These are phyloP conservation scores for Caenorhabditis zanzibari DNA, from an alignment of 2,888 invertebrate genomes.

Conservation along the genomic window DNA sequence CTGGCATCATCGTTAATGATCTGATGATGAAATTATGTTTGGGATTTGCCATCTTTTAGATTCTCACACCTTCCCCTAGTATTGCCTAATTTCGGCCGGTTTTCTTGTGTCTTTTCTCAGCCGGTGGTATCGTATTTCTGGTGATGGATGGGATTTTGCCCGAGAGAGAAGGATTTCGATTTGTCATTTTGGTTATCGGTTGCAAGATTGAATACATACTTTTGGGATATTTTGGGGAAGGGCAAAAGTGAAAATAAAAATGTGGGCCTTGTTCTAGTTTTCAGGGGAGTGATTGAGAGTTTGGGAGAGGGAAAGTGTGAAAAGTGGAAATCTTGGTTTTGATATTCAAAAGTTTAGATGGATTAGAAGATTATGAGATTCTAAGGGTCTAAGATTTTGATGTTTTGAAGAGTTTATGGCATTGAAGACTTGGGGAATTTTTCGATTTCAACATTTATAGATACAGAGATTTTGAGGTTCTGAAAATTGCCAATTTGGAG, in stretches of 20 bases:
- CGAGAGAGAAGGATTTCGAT: conserved; percentile 36
- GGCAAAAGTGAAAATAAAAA: background rate
- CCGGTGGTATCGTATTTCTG: conserved; percentile 51
- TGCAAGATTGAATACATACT: background rate
- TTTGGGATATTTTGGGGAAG: background rate
- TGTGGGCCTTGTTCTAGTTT: conserved; percentile 1
- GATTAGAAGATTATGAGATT: background rate
- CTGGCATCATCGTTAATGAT: conserved; percentile 1
- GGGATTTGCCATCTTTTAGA: conserved; percentile 6
- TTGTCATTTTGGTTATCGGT: conserved; percentile 22
- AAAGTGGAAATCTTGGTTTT: no score
- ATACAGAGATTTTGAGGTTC: no score
- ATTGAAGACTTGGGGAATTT: no score
- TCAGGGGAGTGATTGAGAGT: background rate
- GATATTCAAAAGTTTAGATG: background rate
- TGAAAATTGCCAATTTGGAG: no score
- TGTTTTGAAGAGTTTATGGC: no score
- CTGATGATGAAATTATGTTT: conserved; percentile 30
- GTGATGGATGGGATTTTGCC: conserved; percentile 3
- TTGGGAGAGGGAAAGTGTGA: background rate
- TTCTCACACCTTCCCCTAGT: conserved; percentile 47
- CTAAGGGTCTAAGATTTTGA: background rate
- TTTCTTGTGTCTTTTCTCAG: conserved; percentile 15
- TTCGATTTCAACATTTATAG: no score
- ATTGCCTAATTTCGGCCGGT: conserved; percentile 29